Evolutionary conservation across 2,888 invertebrate species (phyloP), one percentile per base, ranked within the genome.

Genomic region (Ypsolopha scabrella): DNA sequence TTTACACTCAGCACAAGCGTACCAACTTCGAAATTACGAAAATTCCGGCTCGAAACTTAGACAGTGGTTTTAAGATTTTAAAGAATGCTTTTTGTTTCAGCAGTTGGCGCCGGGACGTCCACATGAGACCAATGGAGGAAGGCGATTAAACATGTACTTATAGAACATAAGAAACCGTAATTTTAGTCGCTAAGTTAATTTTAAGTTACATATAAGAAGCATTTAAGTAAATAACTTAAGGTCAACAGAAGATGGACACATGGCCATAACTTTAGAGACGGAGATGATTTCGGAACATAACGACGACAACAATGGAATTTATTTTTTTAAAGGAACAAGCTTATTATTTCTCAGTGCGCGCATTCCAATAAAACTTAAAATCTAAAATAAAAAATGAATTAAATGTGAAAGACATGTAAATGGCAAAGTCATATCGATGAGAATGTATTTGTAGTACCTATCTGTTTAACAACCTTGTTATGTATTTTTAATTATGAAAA

Each of bases 101-200:
- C 72, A 69, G 60, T 61, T 64, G 68, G 60, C 67, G 58, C 61
- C 57, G 65, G 67, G 60, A 57, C 65, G 70, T 67, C 67, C 66
- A 65, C 52, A 61, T 65, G 78, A 80, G 75, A 80, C 74, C 75
- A 73, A 76, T 65, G 66, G 59, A 66, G 64, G 67, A 66, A 69
- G 72, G 72, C 67, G 72, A 67, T 64, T 62, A 66, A 70, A 64
- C 70, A 70, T 60, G 69, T 65, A 70, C 63, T 64, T 63, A 70
- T 71, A 70, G 43, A 14, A 61, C 58, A 63, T 80, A 81, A 69
- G 80, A 73, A 83, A 80, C 80, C 82, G 82, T 85, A 81, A 82
- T 74, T 67, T 71, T 82, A 83, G 71, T 73, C 64, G 56, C 54
- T 81, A 81, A 80, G 74, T 70, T 74, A 70, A 59, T 63, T 46